Percentiles rank a stretch among this genome's conserved stretches.
Evolutionary conservation across 2,113 vertebrate species (phyloP).

Genomic region (Fukomys damarensis): DNA sequence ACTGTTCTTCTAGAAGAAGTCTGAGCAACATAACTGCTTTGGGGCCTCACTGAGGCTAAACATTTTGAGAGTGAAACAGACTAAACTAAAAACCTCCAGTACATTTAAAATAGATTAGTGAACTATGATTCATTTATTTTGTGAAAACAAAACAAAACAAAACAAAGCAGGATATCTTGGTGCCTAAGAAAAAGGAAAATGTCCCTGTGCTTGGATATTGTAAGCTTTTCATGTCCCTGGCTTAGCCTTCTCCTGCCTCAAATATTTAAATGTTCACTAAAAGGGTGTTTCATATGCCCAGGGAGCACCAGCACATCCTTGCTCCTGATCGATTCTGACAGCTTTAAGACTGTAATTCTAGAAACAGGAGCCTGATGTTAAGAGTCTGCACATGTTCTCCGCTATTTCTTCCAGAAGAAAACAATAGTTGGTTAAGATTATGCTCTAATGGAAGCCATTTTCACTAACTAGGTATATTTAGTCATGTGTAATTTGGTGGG

Average conservation of each 20-base stretch:
- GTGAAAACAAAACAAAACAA: too few species aligned
- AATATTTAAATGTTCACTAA: constrained; percentile 84
- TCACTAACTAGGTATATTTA: constrained; percentile 86
- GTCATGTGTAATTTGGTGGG: constrained; percentile 86
- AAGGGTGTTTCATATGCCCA: constrained; percentile 82
- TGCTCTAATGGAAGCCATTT: constrained; percentile 86
- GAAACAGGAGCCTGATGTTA: constrained; percentile 87
- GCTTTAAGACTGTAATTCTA: constrained; percentile 87
- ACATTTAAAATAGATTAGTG: constrained; percentile 81
- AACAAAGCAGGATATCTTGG: constrained; percentile 80
- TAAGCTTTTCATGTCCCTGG: constrained; percentile 68
- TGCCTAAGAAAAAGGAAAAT: constrained; percentile 80
- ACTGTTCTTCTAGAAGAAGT: constrained; percentile 65
- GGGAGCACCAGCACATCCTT: constrained; percentile 81
- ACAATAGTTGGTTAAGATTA: constrained; percentile 86
- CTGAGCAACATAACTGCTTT: constrained; percentile 61
- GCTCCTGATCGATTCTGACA: constrained; percentile 83
- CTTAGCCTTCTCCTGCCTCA: constrained; percentile 82
- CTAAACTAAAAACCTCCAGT: constrained; percentile 63
- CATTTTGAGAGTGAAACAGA: constrained; percentile 75
- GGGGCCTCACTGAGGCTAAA: constrained; percentile 33
- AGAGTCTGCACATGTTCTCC: constrained; percentile 85
- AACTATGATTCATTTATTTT: constrained; percentile 79
- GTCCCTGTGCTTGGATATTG: constrained; percentile 75
- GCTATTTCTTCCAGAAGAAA: constrained; percentile 87